Evolutionary conservation across 2,888 invertebrate species (phyloP).

Genomic region (Morpho helenor): DNA sequence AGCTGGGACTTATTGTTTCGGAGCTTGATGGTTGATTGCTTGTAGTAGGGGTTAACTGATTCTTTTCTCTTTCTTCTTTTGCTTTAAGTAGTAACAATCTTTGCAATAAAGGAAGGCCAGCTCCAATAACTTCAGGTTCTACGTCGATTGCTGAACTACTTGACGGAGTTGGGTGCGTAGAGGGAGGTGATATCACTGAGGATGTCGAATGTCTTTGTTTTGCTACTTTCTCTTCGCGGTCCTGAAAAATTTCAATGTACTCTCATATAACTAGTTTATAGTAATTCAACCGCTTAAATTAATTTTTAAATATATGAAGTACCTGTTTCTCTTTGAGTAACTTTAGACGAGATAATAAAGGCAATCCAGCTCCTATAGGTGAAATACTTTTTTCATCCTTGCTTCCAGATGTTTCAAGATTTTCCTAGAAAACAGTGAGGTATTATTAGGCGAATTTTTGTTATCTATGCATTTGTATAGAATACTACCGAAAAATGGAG

Average conservation of each 20-base stretch:
- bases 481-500: too few species aligned
- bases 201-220: conserved; percentile 65
- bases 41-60: conserved; percentile 60
- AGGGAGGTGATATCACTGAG: conserved; percentile 60
- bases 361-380: conserved; percentile 91
- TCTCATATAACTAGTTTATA: too few species aligned
- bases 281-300: too few species aligned
- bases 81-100: conserved; percentile 86
- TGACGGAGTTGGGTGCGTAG: conserved; percentile 79
- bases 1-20: conserved; percentile 72
- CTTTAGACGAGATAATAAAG: conserved; percentile 87
- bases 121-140: conserved; percentile 83
- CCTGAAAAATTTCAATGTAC: conserved; percentile 40
- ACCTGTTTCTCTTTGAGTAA: conserved; percentile 92
- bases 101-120: conserved; percentile 86
- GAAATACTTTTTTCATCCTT: conserved; percentile 83
- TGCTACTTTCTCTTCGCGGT: conserved; percentile 73
- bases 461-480: too few species aligned
- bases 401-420: conserved; percentile 61
- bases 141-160: conserved; percentile 78
- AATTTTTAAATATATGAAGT: neutral
- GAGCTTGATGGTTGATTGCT: conserved; percentile 74
- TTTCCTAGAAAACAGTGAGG: conserved; percentile 46
- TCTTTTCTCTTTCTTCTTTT: conserved; percentile 83
- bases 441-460: neutral